These are phyloP conservation scores for Aspidoscelis tigris DNA, from an alignment of 2,113 vertebrate species.

Conservation along the genomic window DNA sequence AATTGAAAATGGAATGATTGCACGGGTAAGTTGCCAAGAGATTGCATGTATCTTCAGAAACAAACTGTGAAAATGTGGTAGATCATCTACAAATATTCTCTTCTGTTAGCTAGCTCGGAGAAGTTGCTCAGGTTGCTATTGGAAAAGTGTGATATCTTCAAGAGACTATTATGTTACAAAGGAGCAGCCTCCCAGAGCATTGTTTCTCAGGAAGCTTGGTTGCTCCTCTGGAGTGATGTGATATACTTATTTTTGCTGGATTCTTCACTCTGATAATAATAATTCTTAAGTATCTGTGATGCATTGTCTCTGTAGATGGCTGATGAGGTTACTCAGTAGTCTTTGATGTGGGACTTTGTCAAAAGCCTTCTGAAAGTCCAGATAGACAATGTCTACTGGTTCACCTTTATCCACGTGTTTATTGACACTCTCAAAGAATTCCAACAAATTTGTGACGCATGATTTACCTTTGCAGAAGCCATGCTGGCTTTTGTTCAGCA, in stretches of 20 bases:
- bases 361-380: too few relatives aligned
- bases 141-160: not conserved
- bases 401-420: too few relatives aligned
- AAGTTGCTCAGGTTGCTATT: not conserved
- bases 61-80: not conserved
- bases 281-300: not conserved
- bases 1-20: constrained; percentile 98
- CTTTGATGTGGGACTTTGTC: too few relatives aligned
- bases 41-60: not conserved
- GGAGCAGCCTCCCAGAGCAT: not conserved
- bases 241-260: not conserved
- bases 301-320: not conserved
- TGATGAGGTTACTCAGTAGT: too few relatives aligned
- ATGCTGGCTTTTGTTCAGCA: too few relatives aligned
- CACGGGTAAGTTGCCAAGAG: constrained; percentile 83
- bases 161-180: constrained; percentile 3
- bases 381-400: too few relatives aligned
- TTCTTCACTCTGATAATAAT: not conserved
- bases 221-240: not conserved
- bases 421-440: too few relatives aligned
- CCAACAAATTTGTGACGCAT: too few relatives aligned
- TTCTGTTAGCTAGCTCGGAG: not conserved
- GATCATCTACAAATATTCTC: not conserved
- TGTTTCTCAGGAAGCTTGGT: not conserved
- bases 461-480: too few relatives aligned